A percentile compares a stretch with the other conserved stretches of the same genome.
phyloP scores from a whole-genome alignment of 53 echinoderm and acorn worm genomes.

The Echinarachnius parma region DNA sequence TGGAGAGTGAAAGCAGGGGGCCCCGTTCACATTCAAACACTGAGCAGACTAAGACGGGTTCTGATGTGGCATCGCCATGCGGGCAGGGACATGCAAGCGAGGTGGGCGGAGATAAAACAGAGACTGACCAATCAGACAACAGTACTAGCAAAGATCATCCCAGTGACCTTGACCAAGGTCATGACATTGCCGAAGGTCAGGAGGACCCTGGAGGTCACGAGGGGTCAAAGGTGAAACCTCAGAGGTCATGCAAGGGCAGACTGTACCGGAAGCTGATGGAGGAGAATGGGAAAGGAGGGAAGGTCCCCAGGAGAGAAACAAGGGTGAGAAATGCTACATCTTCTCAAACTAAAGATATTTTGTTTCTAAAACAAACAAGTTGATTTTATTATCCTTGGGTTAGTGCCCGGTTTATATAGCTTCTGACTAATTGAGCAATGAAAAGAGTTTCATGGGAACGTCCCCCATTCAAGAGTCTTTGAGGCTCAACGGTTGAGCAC shows the following conservation, averaged over 20 bases:
- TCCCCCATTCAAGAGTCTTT: too few species aligned
- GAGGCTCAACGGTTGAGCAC: too few species aligned
- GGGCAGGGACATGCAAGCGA: background rate
- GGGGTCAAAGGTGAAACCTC: constrained; percentile 57
- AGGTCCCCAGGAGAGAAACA: constrained; percentile 21
- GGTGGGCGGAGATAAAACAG: background rate
- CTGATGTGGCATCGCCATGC: background rate
- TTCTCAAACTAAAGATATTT: too few species aligned
- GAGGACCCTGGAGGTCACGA: constrained; percentile 25
- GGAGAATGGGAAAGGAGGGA: constrained; percentile 32
- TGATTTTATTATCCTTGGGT: too few species aligned
- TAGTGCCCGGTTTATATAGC: too few species aligned
- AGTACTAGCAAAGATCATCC: constrained; percentile 25
- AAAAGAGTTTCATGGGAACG: too few species aligned
- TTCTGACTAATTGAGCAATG: too few species aligned
- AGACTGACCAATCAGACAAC: constrained; percentile 13
- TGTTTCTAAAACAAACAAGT: too few species aligned
- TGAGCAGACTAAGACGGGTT: background rate
- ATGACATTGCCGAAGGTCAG: background rate
- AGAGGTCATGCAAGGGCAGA: constrained; percentile 77
- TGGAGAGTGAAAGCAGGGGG: background rate
- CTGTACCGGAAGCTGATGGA: constrained; percentile 73
- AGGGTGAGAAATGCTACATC: constrained; percentile 37
- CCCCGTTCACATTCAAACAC: constrained; percentile 21
- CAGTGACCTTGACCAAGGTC: background rate